Conservation (phyloP, 1,140 invertebrate genomes). For the Pogonomyrmex barbatus region DNA sequence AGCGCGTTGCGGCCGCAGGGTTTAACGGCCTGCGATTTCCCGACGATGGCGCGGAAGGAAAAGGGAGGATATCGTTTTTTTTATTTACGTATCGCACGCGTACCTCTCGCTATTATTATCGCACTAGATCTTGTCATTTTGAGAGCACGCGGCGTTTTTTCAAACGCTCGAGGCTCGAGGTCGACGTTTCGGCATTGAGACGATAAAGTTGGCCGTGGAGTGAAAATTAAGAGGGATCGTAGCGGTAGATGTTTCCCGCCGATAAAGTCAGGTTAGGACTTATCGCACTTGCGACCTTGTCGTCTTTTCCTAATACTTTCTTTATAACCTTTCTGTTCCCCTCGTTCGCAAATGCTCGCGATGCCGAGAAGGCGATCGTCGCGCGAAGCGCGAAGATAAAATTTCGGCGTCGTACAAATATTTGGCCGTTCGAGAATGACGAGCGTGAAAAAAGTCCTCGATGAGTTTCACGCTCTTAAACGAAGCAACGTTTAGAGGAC, state of each 20-base stretch:
- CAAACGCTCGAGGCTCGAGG: conserved; percentile 36
- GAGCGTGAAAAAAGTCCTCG: conserved; percentile 25
- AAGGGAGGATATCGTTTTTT: no score
- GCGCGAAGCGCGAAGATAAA: conserved; percentile 13
- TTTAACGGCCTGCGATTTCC: conserved; percentile 44
- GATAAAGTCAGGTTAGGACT: conserved; percentile 32
- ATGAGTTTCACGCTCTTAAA: conserved; percentile 29
- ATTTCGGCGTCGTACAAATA: conserved; percentile 25
- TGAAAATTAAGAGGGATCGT: conserved; percentile 44
- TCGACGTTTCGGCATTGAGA: conserved; percentile 21
- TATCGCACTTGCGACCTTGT: conserved; percentile 45
- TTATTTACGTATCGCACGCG: no score
- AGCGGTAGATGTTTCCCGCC: conserved; percentile 6
- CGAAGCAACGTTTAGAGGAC: not conserved
- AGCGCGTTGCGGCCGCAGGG: not conserved
- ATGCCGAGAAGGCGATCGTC: not conserved
- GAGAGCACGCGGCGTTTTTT: conserved; percentile 9
- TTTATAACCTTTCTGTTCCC: conserved; percentile 12
- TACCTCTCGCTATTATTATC: conserved; percentile 59
- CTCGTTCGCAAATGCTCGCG: not conserved
- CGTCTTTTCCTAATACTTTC: conserved; percentile 39
- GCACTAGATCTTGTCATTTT: conserved; percentile 53
- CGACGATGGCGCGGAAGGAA: not conserved
- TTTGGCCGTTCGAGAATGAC: conserved; percentile 30
- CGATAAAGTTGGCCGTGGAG: conserved; percentile 44